Evolutionary conservation across 2,797 vertebrate genomes (phyloP), one percentile per base, ranked within the genome.

Genomic region (Chelmon rostratus): DNA sequence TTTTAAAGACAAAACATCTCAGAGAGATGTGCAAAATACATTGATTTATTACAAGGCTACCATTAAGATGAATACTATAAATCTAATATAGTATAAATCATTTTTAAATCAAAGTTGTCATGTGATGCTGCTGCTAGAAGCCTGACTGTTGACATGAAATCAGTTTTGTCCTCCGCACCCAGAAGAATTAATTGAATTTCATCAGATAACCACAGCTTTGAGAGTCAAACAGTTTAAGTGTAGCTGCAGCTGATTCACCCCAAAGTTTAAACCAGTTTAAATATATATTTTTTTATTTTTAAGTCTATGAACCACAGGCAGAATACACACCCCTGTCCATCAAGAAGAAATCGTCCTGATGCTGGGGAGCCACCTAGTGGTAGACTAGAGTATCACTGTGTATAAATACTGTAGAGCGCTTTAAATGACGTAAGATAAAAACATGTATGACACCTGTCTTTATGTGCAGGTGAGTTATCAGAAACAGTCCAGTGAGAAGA

Each of bases 331-430:
- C 31, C 3, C 61, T 7, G 8, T 28, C 19, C n/a, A 6, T 8
- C 15, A 33, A 15, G 3, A 8, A 5, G 12, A 16, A 23, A 37
- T 18, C 1, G 4, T 12, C 7, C 6, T 50, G 4, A 10, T 63
- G 21, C 23, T 8, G 1, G 0, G 21, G 62, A 11, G 66, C 70
- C 80, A 54, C 4, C 69, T 67, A 9, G 73, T 68, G 78, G 71
- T 47, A 0, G 44, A 38, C 1, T 6, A 35, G 12, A 42, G 7
- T 33, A 69, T 35, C 47, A 19, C 54, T 16, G 8, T 6, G 6
- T 46, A 7, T 33, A 46, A 79, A 73, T 0, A 25, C 28, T 12
- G 50, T 0, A 23, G 2, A 21, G 3, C 8, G 13, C 10, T 63
- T 21, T 19, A 10, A 15, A 35, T 23, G 1, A 58, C 47, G 23